These are phyloP conservation scores for Netelia melanura DNA, from an alignment of 2,888 invertebrate species.

Conservation along the genomic window DNA sequence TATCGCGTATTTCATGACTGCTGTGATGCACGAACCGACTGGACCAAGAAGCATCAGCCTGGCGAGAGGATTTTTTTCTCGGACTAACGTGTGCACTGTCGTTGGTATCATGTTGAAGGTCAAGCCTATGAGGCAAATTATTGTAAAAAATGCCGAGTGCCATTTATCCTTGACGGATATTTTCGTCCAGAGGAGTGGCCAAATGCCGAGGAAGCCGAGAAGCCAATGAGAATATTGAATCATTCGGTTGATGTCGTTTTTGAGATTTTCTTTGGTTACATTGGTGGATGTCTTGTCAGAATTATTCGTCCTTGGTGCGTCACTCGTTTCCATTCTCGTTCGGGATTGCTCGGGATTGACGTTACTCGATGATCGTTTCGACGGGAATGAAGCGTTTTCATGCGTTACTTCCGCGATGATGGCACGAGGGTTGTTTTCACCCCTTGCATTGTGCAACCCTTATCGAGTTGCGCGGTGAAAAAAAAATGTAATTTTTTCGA, in stretches of 20 bases:
- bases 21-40: constrained; percentile 40
- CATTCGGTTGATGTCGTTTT: constrained; percentile 12
- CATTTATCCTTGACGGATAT: constrained; percentile 28
- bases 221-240: constrained; percentile 34
- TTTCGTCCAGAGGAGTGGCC: constrained; percentile 41
- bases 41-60: constrained; percentile 47
- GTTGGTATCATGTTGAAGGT: constrained; percentile 40
- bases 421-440: too few relatives aligned
- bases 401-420: too few relatives aligned
- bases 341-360: too few relatives aligned
- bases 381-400: too few relatives aligned
- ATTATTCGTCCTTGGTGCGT: background rate
- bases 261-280: constrained; percentile 17
- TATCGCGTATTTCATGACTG: constrained; percentile 38
- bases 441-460: too few relatives aligned
- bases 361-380: too few relatives aligned
- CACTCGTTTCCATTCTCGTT: too few relatives aligned
- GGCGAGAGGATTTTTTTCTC: constrained; percentile 38
- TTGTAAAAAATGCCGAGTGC: constrained; percentile 27
- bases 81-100: constrained; percentile 26
- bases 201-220: constrained; percentile 44
- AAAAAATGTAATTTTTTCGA: too few relatives aligned
- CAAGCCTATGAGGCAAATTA: constrained; percentile 22
- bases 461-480: too few relatives aligned
- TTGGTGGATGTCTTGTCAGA: background rate